A percentile compares a stretch with the other conserved stretches of the same genome.
phyloP scores from a whole-genome alignment of 2,888 invertebrate species.

The Falcaria lacertinaria region DNA sequence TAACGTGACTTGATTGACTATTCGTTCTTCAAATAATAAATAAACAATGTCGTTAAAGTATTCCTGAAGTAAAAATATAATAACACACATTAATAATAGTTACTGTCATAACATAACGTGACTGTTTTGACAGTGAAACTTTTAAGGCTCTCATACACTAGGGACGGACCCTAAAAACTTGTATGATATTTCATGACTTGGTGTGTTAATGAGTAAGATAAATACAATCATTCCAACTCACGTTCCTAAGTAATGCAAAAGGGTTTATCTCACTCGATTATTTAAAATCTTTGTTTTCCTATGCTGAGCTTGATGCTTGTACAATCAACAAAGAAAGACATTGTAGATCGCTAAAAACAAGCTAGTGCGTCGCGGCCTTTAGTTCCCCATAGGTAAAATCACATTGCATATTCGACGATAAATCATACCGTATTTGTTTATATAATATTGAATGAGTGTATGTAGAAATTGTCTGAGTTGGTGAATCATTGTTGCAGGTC shows the following conservation, averaged over 20 bases:
- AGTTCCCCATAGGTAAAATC: neutral
- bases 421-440: neutral
- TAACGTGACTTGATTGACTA: neutral
- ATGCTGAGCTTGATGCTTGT: too few relatives aligned
- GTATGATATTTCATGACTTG: too few relatives aligned
- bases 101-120: neutral
- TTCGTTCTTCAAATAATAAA: neutral
- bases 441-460: neutral
- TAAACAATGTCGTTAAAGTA: neutral
- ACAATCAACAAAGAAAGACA: too few relatives aligned
- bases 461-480: neutral
- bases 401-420: neutral
- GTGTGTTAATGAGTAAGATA: too few relatives aligned
- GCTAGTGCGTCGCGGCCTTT: neutral
- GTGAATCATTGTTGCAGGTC: slow-evolving; percentile 46
- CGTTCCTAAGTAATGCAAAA: too few relatives aligned
- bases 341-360: too few relatives aligned
- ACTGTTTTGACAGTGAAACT: neutral
- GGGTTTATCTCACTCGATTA: too few relatives aligned
- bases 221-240: too few relatives aligned
- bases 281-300: too few relatives aligned
- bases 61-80: neutral
- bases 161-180: neutral
- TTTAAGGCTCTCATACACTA: neutral
- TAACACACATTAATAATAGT: neutral